A percentile compares a stretch with the other conserved stretches of the same genome.
Evolutionary conservation across 2,888 invertebrate genomes (phyloP).

Genomic region (Troides aeacus): DNA sequence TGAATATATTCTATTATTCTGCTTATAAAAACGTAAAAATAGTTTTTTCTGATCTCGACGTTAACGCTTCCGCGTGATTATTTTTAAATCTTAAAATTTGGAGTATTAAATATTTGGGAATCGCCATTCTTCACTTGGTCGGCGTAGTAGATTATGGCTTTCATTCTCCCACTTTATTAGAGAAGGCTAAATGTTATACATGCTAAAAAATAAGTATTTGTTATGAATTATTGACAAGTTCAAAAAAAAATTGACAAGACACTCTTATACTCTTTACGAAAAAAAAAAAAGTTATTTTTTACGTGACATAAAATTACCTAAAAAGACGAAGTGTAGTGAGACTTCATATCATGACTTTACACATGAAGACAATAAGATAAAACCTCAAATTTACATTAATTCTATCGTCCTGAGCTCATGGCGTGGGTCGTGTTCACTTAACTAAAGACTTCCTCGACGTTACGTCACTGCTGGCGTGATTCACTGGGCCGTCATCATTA

Average conservation of each 20-base stretch:
- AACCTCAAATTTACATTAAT: slow-evolving; percentile 53
- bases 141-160: too few relatives aligned
- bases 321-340: neutral
- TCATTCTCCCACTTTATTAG: too few relatives aligned
- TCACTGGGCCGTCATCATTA: slow-evolving; percentile 58
- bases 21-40: neutral
- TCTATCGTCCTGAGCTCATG: slow-evolving; percentile 50
- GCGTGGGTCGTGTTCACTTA: slow-evolving; percentile 66
- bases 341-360: neutral
- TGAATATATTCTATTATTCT: neutral
- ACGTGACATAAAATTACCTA: neutral
- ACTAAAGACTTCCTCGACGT: slow-evolving; percentile 71
- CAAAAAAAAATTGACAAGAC: neutral
- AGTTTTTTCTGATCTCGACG: neutral
- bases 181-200: too few relatives aligned
- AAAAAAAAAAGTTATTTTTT: neutral
- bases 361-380: slow-evolving; percentile 19
- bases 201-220: too few relatives aligned
- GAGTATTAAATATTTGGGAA: neutral
- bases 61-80: neutral
- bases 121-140: too few relatives aligned
- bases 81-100: neutral
- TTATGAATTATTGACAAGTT: too few relatives aligned
- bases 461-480: slow-evolving; percentile 69
- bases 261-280: neutral